Evolutionary conservation across 1,140 invertebrate species (phyloP), one percentile per base, ranked within the genome.

Genomic region (Nasonia vitripennis): DNA sequence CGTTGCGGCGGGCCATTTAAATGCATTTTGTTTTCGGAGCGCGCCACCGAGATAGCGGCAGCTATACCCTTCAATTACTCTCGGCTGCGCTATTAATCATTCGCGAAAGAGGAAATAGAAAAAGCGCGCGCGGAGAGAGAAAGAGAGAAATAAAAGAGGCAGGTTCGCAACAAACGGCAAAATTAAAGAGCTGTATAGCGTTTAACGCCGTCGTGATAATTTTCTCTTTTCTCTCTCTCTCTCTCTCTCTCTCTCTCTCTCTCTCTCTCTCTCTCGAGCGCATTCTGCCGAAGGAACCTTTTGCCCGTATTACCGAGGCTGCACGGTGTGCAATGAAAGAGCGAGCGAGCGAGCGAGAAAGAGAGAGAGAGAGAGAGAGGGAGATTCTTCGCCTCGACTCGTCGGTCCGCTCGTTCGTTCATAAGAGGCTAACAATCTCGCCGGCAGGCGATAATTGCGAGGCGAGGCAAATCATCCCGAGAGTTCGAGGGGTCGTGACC

Each of bases 361-460:
- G 62, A 62, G 55, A 12, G 80, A 23, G 14, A 55, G n/a, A 34
- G 62, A 67, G 75, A 79, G 83, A 73, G 70, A 85, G 78, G 20
- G 55, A 62, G 78, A 85, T 85, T 85, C 78, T 77, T 81, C 45
- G 73, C 23, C 71, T 80, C 68, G 77, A 78, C 67, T 73, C 20
- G 11, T 74, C 31, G 70, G 81, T 48, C 62, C 81, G 45, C 55
- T 70, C 75, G 82, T 84, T 78, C 83, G 75, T 84, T 84, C 83
- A 84, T 84, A 84, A 84, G 83, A 84, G 83, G 83, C 83, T 85
- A 85, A 85, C 83, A 85, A 85, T 85, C 83, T 85, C 83, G 68
- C 78, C 83, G 78, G 84, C 78, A 81, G 84, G 78, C 81, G 77
- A 80, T 80, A 83, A 86, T 86, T 86, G 78, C 77, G 77, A 86